These are phyloP conservation scores for Imbricaverruca yamaguchii DNA, from an alignment of 2,888 invertebrate genomes.

Conservation along the genomic window DNA sequence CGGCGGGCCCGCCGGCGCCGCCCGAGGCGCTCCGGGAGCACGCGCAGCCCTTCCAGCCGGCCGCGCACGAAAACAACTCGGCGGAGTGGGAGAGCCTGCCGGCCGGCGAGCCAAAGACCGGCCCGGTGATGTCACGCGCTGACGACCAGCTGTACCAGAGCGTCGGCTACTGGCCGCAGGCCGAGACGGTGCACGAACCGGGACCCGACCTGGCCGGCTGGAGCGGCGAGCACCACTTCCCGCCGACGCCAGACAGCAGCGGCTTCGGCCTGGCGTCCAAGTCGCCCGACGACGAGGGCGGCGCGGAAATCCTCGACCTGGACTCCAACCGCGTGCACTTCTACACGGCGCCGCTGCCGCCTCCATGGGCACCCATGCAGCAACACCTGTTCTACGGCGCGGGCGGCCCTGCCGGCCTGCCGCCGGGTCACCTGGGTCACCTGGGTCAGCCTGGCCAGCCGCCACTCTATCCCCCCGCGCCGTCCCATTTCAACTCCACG, in stretches of 20 bases:
- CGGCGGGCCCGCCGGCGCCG: not conserved
- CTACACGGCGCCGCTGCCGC: not conserved
- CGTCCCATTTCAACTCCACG: not conserved
- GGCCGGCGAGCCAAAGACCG: not conserved
- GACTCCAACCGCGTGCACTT: slow-evolving; percentile 31
- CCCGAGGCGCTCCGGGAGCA: not conserved
- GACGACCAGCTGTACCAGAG: not conserved
- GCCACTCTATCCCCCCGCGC: not conserved
- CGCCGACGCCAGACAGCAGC: slow-evolving; percentile 11
- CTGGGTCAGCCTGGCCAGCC: not conserved
- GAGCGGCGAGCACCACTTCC: slow-evolving; percentile 5
- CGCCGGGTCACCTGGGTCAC: not conserved
- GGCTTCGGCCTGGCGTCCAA: not conserved
- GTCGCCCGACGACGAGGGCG: not conserved
- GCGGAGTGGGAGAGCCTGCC: not conserved
- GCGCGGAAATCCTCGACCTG: slow-evolving; percentile 31
- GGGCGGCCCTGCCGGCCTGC: not conserved
- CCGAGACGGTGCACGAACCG: not conserved
- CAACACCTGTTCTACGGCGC: not conserved
- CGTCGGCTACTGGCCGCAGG: not conserved
- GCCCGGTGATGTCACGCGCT: not conserved
- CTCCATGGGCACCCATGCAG: not conserved
- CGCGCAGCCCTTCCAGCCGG: not conserved
- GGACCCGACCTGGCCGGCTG: not conserved
- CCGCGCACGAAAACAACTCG: not conserved